Conservation (phyloP, 2,797 vertebrate species). For the Danio kyathit region DNA sequence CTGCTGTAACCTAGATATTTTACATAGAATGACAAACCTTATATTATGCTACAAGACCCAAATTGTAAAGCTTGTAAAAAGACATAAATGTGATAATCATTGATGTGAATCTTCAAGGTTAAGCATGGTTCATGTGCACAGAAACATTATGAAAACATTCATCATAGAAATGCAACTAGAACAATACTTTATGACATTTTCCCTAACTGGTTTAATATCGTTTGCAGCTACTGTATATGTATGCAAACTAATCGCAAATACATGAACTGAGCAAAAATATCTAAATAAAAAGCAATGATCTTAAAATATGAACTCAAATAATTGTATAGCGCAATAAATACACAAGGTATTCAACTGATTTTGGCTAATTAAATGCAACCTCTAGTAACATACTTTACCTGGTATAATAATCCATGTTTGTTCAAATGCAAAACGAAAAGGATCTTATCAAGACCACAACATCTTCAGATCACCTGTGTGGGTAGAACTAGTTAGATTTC, state of each 20-base stretch:
- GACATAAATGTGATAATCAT: too few relatives aligned
- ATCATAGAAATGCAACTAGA: neutral
- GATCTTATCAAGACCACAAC: neutral
- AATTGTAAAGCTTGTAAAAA: neutral
- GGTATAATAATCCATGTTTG: neutral
- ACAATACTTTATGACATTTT: neutral
- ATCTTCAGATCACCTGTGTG: neutral
- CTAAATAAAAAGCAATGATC: neutral
- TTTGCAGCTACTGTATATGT: neutral
- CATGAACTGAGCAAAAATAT: neutral
- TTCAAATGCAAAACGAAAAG: too few relatives aligned
- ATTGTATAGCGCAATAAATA: neutral
- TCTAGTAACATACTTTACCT: neutral
- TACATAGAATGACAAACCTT: neutral
- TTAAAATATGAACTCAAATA: neutral
- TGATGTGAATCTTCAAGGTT: neutral
- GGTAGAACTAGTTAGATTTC: neutral
- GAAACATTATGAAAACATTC: neutral
- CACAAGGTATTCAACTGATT: neutral
- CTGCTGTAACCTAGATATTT: neutral
- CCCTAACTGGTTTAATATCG: neutral
- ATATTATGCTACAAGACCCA: neutral
- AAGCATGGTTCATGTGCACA: neutral
- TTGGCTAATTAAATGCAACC: neutral
- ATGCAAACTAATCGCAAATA: neutral